phyloP scores from a whole-genome alignment of 2,888 invertebrate genomes.

The Tenthredo scrophulariae region DNA sequence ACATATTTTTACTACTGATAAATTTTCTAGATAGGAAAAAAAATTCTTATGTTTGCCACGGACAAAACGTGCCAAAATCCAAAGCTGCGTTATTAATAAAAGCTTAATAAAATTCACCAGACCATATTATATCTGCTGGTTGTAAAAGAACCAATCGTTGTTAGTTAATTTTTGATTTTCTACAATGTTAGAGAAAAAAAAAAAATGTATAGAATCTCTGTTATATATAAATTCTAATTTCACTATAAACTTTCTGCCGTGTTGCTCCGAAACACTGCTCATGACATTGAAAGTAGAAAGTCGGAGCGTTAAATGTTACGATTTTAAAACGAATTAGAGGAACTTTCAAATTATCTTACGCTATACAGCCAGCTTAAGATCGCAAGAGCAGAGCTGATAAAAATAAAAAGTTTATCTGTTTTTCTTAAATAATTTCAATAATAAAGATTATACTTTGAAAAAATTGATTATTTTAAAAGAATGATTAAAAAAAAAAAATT shows the following conservation, averaged over 20 bases:
- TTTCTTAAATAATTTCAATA: conserved; percentile 13
- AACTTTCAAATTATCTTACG: conserved; percentile 44
- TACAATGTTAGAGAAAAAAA: conserved; percentile 6
- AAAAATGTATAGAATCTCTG: conserved; percentile 23
- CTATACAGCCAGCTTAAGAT: conserved; percentile 24
- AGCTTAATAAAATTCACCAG: conserved; percentile 28
- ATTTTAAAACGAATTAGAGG: conserved; percentile 43
- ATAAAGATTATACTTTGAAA: conserved; percentile 29
- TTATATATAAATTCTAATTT: conserved; percentile 21
- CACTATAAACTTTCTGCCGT: background rate
- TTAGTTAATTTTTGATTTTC: conserved; percentile 8
- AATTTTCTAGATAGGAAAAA: background rate
- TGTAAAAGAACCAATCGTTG: conserved; percentile 9
- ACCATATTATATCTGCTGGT: background rate
- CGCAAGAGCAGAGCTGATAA: conserved; percentile 33
- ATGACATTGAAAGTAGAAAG: conserved; percentile 8
- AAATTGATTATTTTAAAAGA: conserved; percentile 2
- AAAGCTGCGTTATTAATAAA: conserved; percentile 13
- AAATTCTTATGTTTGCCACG: background rate
- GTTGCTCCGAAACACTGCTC: conserved; percentile 28
- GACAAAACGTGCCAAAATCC: background rate
- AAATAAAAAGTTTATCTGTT: background rate
- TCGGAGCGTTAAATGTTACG: background rate
- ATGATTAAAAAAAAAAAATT: conserved; percentile 22
- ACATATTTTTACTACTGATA: conserved; percentile 12